Evolutionary conservation across 2,888 invertebrate genomes (phyloP).

Genomic region (Phlogophora meticulosa): DNA sequence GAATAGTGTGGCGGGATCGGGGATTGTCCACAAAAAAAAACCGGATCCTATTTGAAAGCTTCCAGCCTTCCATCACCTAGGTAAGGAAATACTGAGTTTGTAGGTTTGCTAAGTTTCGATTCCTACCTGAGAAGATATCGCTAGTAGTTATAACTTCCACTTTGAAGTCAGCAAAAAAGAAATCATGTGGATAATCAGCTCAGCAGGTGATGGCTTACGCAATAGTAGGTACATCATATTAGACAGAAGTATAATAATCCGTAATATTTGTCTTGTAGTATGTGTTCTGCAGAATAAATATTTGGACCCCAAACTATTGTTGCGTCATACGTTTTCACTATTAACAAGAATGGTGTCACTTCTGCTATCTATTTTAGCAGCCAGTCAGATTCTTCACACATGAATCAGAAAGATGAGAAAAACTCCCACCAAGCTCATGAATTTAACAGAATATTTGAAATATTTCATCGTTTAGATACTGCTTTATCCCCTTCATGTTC

Average conservation of each 20-base stretch:
- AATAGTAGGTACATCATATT: conserved; percentile 14
- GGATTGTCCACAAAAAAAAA: too few species aligned
- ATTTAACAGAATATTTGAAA: too few species aligned
- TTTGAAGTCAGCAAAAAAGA: conserved; percentile 16
- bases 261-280: conserved; percentile 54
- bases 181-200: conserved; percentile 10
- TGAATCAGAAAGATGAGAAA: neutral
- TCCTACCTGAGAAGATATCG: too few species aligned
- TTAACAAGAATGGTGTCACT: conserved; percentile 9
- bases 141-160: too few species aligned
- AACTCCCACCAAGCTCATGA: too few species aligned
- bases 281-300: conserved; percentile 46
- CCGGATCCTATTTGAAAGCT: too few species aligned
- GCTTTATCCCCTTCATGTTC: too few species aligned
- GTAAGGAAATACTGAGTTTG: too few species aligned
- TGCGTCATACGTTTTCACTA: conserved; percentile 50
- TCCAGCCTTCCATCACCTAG: too few species aligned
- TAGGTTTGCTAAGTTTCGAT: too few species aligned
- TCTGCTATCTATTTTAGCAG: conserved; percentile 2
- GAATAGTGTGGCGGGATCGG: too few species aligned
- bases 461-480: too few species aligned
- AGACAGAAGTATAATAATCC: conserved; percentile 23
- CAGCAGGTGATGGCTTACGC: conserved; percentile 4
- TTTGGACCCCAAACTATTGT: conserved; percentile 54
- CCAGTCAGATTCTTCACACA: neutral